phyloP scores from a whole-genome alignment of 2,113 vertebrate genomes.

The Larimichthys crocea region DNA sequence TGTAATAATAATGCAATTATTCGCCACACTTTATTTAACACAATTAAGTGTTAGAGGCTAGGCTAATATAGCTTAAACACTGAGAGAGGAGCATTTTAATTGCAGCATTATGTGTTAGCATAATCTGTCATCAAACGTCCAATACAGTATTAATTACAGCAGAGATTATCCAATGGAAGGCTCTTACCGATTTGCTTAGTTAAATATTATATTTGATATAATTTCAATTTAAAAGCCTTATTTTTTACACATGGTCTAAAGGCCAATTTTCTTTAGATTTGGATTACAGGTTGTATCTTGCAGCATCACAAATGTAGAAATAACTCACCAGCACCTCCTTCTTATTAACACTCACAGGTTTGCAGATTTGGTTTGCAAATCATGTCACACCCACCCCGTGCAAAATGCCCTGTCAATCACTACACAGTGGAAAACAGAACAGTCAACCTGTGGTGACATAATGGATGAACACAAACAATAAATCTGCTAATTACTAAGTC shows the following conservation, averaged over 20 bases:
- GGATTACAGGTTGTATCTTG: not conserved
- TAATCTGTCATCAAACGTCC: too few relatives aligned
- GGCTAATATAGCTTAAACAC: too few relatives aligned
- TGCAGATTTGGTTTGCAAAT: constrained; percentile 56
- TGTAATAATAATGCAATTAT: too few relatives aligned
- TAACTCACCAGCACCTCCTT: not conserved
- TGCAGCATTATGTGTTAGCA: too few relatives aligned
- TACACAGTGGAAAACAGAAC: not conserved
- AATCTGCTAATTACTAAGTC: constrained; percentile 47
- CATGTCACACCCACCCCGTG: not conserved
- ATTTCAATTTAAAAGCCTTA: not conserved
- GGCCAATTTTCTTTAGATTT: not conserved
- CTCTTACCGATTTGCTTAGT: too few relatives aligned
- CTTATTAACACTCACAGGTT: constrained; percentile 31
- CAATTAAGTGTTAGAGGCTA: too few relatives aligned
- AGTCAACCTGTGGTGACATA: constrained; percentile 23
- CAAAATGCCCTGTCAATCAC: constrained; percentile 51
- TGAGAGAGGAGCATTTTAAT: too few relatives aligned
- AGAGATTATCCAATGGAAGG: too few relatives aligned
- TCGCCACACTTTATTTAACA: too few relatives aligned
- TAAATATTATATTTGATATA: not conserved
- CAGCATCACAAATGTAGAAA: not conserved
- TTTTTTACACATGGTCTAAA: not conserved
- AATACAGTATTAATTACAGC: too few relatives aligned
- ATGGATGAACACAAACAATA: constrained; percentile 48